These are phyloP conservation scores for Eciton burchellii DNA, from an alignment of 1,140 invertebrate genomes.

Conservation along the genomic window DNA sequence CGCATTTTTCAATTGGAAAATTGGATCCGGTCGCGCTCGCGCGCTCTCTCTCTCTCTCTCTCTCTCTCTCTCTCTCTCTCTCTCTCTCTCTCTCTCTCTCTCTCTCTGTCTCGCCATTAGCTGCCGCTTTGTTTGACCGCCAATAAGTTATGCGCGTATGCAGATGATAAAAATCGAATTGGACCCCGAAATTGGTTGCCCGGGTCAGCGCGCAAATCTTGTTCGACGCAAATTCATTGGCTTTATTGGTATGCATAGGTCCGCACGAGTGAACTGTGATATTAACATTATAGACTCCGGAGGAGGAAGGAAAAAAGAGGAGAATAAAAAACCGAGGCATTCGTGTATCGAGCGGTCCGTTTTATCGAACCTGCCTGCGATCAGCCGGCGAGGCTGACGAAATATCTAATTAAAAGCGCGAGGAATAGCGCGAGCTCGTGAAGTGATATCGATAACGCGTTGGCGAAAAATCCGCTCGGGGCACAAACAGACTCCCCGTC, in stretches of 20 bases:
- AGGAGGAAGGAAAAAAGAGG: no score
- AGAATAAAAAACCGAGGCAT: slow-evolving; percentile 8
- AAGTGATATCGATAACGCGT: slow-evolving; percentile 6
- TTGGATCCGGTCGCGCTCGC: slow-evolving; percentile 8
- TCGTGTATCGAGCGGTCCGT: slow-evolving; percentile 20
- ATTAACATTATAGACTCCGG: background rate
- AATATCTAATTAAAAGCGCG: no score
- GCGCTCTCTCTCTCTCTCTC: no score
- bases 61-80: no score
- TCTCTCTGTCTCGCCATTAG: background rate
- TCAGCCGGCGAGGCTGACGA: no score
- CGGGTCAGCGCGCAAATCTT: slow-evolving; percentile 2
- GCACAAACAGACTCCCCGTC: no score
- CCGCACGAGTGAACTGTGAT: background rate
- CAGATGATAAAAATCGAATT: slow-evolving; percentile 43
- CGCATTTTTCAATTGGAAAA: slow-evolving; percentile 41
- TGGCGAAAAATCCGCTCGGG: no score
- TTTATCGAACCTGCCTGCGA: background rate
- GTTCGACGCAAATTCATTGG: slow-evolving; percentile 38
- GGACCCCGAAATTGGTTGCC: slow-evolving; percentile 28
- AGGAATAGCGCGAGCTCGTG: no score
- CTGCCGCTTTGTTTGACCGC: background rate
- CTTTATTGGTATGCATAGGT: background rate
- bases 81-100: no score
- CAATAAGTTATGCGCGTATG: slow-evolving; percentile 29